A percentile compares a stretch with the other conserved stretches of the same genome.
Conservation (phyloP, 2,797 vertebrate species). For the Eidolon dupreanum region DNA sequence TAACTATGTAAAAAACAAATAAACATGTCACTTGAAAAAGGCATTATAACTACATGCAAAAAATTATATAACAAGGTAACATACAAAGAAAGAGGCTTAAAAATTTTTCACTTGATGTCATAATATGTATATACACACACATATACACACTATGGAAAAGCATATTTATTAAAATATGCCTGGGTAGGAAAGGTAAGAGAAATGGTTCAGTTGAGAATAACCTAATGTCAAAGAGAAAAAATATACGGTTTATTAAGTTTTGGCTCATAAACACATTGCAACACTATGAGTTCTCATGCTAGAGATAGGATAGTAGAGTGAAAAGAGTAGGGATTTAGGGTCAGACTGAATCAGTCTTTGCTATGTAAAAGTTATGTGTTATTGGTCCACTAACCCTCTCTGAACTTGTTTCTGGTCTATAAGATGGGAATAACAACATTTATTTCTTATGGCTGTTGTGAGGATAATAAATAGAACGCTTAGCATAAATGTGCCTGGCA, state of each 20-base stretch:
- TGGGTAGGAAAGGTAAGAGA: neutral
- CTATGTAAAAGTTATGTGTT: neutral
- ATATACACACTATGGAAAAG: neutral
- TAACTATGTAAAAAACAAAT: constrained; percentile 10
- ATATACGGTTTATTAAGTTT: neutral
- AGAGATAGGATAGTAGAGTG: neutral
- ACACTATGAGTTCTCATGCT: neutral
- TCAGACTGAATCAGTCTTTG: neutral
- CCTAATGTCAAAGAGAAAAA: neutral
- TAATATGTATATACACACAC: neutral
- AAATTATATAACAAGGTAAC: neutral
- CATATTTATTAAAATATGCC: constrained; percentile 18
- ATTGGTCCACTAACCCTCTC: neutral
- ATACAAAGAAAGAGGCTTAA: neutral
- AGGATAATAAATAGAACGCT: constrained; percentile 43
- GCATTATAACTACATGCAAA: neutral
- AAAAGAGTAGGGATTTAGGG: neutral
- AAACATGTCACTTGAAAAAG: constrained; percentile 29
- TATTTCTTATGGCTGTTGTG: neutral
- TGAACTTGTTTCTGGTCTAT: neutral
- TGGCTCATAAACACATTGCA: neutral
- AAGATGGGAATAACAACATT: neutral
- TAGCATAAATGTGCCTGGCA: neutral
- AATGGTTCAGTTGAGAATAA: constrained; percentile 4
- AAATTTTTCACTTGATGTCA: neutral